Evolutionary conservation across 2,113 vertebrate genomes (phyloP).

Genomic region (Mormyrus iriodes): DNA sequence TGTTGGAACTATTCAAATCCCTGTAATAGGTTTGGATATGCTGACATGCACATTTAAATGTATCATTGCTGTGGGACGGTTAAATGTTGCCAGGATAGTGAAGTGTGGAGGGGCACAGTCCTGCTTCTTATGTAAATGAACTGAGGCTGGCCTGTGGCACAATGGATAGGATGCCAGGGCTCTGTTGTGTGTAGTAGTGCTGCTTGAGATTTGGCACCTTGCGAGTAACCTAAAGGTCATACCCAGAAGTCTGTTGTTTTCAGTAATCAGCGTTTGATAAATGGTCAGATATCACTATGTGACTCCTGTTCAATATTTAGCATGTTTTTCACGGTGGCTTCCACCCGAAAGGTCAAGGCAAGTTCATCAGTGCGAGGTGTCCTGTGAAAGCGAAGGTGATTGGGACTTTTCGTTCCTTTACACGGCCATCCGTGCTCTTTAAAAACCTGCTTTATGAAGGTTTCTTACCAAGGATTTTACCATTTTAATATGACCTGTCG

Average conservation of each 20-base stretch:
- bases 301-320: not conserved
- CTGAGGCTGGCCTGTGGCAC: not conserved
- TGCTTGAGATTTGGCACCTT: not conserved
- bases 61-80: not conserved
- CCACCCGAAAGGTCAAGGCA: not conserved
- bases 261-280: not conserved
- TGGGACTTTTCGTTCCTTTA: not conserved
- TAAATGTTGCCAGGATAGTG: not conserved
- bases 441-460: not conserved
- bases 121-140: not conserved
- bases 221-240: not conserved
- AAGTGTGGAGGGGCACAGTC: not conserved
- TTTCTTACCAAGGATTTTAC: not conserved
- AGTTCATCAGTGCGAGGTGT: not conserved
- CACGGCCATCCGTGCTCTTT: not conserved
- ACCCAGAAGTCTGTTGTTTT: not conserved
- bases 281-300: not conserved
- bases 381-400: not conserved
- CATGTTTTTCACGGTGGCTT: not conserved
- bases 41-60: not conserved
- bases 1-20: not conserved
- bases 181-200: not conserved
- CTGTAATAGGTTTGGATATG: not conserved
- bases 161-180: not conserved
- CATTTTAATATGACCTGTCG: not conserved